phyloP scores from a whole-genome alignment of 2,113 vertebrate genomes.

The Stegostoma tigrinum region DNA sequence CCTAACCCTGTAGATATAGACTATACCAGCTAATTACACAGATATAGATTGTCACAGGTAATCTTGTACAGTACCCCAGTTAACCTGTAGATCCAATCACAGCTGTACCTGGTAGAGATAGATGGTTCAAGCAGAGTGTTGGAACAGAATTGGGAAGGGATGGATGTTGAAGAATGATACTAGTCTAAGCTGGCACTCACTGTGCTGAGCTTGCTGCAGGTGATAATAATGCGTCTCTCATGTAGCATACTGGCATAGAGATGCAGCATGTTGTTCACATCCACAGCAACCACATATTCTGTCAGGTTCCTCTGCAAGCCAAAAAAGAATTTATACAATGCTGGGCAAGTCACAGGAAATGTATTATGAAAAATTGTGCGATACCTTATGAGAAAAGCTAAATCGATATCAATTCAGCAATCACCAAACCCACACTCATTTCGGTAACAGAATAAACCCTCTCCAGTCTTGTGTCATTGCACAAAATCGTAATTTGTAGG shows the following conservation, averaged over 20 bases:
- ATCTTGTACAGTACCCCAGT: too few species aligned
- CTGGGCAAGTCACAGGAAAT: not conserved
- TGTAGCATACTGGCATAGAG: slow-evolving; percentile 78
- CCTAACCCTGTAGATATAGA: too few species aligned
- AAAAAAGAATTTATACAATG: not conserved
- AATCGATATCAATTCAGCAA: too few species aligned
- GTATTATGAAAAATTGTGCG: not conserved
- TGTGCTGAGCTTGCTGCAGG: slow-evolving; percentile 77
- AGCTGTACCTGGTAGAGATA: not conserved
- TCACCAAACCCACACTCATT: too few species aligned
- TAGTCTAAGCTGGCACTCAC: slow-evolving; percentile 50
- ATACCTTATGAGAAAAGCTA: too few species aligned
- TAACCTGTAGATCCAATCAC: not conserved
- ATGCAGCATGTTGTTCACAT: slow-evolving; percentile 69
- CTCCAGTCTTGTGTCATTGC: too few species aligned
- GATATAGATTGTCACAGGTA: not conserved
- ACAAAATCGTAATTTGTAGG: too few species aligned
- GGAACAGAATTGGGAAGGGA: not conserved
- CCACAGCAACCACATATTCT: slow-evolving; percentile 77
- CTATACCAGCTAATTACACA: too few species aligned
- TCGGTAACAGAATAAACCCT: too few species aligned
- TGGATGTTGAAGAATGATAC: not conserved
- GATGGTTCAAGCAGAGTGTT: not conserved
- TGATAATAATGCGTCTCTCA: slow-evolving; percentile 75
- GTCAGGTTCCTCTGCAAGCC: slow-evolving; percentile 75